Conservation (phyloP, 2,888 invertebrate species). For the Hetaerina titia region DNA sequence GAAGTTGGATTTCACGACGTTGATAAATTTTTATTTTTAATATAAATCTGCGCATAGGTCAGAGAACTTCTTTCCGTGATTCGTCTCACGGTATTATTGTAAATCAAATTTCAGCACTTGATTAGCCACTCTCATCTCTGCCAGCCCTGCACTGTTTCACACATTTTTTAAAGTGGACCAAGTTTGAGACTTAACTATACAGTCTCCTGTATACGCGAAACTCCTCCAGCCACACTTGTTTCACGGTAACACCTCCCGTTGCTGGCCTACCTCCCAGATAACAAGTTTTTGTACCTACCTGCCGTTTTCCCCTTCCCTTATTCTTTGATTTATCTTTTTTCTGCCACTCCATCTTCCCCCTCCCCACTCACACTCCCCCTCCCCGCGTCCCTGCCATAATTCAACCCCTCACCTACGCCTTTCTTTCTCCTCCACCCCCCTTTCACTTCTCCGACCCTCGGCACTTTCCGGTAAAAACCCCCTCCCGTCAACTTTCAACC, state of each 20-base stretch:
- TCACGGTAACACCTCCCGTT: not conserved
- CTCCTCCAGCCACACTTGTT: not conserved
- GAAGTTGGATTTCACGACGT: no score
- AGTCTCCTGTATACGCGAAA: not conserved
- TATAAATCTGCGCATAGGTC: no score
- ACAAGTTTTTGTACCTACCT: not conserved
- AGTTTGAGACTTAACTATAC: not conserved
- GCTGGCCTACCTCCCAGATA: not conserved
- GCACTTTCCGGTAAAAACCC: not conserved
- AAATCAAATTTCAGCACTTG: not conserved
- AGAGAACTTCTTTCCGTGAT: not conserved
- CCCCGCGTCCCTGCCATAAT: not conserved
- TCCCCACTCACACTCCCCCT: not conserved
- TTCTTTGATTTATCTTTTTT: not conserved
- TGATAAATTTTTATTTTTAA: no score
- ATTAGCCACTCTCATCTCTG: not conserved
- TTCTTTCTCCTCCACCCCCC: not conserved
- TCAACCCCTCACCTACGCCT: not conserved
- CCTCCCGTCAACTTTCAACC: not conserved
- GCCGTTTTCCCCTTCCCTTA: not conserved
- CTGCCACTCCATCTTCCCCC: not conserved
- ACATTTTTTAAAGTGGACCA: not conserved
- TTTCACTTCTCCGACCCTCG: not conserved
- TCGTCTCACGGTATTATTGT: not conserved
- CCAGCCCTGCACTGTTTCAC: not conserved